phyloP scores from a whole-genome alignment of 2,888 invertebrate genomes.

The Ormyrus pomaceus region DNA sequence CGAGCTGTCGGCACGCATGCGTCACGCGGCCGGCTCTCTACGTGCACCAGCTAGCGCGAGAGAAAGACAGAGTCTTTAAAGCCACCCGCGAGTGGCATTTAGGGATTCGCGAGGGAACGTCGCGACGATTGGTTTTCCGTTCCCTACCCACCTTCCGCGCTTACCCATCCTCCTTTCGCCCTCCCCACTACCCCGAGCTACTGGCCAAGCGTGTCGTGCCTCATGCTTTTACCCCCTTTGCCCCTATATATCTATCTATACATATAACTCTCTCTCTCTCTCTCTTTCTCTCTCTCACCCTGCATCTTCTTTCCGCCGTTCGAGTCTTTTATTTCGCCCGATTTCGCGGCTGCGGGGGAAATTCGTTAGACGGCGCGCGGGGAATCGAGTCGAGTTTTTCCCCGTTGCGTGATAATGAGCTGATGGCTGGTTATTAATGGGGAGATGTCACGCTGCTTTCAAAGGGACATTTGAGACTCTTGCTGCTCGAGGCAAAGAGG shows the following conservation, averaged over 20 bases:
- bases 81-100: slow-evolving; percentile 48
- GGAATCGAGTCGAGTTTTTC: too few species aligned
- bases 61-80: slow-evolving; percentile 41
- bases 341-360: too few species aligned
- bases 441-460: too few species aligned
- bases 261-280: not conserved
- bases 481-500: too few species aligned
- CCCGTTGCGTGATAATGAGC: too few species aligned
- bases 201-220: slow-evolving; percentile 51
- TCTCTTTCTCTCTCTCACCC: not conserved
- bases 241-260: not conserved
- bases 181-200: slow-evolving; percentile 42
- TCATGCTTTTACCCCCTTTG: not conserved
- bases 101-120: slow-evolving; percentile 57
- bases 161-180: slow-evolving; percentile 53
- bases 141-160: slow-evolving; percentile 61
- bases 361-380: too few species aligned
- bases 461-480: too few species aligned
- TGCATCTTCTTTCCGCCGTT: not conserved
- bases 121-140: slow-evolving; percentile 74
- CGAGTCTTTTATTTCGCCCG: too few species aligned
- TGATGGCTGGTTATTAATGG: too few species aligned
- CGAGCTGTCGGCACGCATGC: not conserved
- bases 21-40: not conserved
- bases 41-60: slow-evolving; percentile 4